A percentile compares a stretch with the other conserved stretches of the same genome.
Evolutionary conservation across 2,797 vertebrate genomes (phyloP).

Genomic region (Pseudochirops cupreus): DNA sequence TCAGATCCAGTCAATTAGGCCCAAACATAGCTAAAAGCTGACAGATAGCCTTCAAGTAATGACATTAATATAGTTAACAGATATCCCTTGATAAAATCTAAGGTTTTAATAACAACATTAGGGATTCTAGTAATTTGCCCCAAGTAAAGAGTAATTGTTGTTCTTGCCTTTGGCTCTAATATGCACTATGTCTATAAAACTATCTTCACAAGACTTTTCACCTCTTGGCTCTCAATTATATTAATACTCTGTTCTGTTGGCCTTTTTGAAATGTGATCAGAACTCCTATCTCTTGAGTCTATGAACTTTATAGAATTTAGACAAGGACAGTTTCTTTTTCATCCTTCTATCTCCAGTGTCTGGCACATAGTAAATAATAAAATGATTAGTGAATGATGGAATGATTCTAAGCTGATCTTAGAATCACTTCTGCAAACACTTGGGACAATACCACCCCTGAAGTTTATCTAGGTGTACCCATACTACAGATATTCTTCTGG

Average conservation of each 20-base stretch:
- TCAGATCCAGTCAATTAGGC: slow-evolving; percentile 14
- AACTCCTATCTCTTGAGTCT: neutral
- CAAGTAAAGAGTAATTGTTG: slow-evolving; percentile 7
- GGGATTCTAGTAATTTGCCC: neutral
- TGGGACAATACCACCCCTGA: neutral
- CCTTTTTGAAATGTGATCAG: neutral
- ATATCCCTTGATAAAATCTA: slow-evolving; percentile 34
- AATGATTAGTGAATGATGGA: neutral
- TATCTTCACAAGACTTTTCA: neutral
- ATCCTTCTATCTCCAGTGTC: neutral
- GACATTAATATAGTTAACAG: slow-evolving; percentile 30
- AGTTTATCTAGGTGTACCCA: neutral
- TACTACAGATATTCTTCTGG: neutral
- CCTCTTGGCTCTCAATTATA: neutral
- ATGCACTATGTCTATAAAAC: neutral
- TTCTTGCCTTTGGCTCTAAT: slow-evolving; percentile 10
- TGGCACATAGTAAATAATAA: neutral
- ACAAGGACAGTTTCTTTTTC: neutral
- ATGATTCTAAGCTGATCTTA: neutral
- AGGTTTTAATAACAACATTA: slow-evolving; percentile 38
- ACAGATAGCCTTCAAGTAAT: slow-evolving; percentile 21
- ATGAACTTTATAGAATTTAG: neutral
- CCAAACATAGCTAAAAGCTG: slow-evolving; percentile 7
- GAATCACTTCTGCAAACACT: neutral
- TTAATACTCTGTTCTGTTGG: neutral